Percentiles rank a stretch among this genome's conserved stretches.
These are phyloP conservation scores for Hydractinia echinata DNA, from an alignment of 30 jellyfish, hydroid and myxozoan genomes.

Conservation along the genomic window DNA sequence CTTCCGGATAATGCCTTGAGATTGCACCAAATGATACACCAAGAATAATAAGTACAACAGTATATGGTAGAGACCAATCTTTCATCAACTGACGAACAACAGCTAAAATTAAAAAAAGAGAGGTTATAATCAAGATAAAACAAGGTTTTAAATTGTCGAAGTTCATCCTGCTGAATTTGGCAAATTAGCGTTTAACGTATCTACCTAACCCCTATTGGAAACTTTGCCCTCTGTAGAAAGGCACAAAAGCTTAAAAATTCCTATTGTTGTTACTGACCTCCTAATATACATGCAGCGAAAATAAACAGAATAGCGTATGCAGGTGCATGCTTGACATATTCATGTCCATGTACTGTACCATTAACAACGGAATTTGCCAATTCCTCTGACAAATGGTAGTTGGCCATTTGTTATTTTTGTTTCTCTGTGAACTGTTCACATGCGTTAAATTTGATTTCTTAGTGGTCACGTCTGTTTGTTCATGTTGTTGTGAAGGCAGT, in stretches of 20 bases:
- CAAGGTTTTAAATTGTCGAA: not conserved
- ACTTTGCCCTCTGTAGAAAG: not conserved
- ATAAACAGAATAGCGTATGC: conserved; percentile 65
- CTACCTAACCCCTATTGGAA: not conserved
- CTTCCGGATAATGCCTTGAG: conserved; percentile 54
- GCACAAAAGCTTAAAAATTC: not conserved
- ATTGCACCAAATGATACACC: conserved; percentile 82
- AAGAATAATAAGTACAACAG: conserved; percentile 64
- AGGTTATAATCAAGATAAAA: not conserved
- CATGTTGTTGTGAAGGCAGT: no score
- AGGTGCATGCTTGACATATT: conserved; percentile 8
- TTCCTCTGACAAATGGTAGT: no score
- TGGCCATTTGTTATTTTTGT: no score
- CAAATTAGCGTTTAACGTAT: not conserved
- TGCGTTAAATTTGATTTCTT: no score
- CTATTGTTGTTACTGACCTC: conserved; percentile 49
- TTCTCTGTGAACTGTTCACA: no score
- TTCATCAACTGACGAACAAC: conserved; percentile 76
- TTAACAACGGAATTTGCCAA: not conserved
- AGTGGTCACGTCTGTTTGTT: no score
- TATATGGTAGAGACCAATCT: conserved; percentile 81
- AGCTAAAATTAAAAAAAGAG: conserved; percentile 33
- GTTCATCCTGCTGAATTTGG: not conserved
- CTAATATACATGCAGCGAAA: conserved; percentile 57
- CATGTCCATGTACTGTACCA: not conserved